Percentiles rank a stretch among this genome's conserved stretches.
Evolutionary conservation across 2,888 invertebrate species (phyloP).

Genomic region (Chaitophorus viminalis): DNA sequence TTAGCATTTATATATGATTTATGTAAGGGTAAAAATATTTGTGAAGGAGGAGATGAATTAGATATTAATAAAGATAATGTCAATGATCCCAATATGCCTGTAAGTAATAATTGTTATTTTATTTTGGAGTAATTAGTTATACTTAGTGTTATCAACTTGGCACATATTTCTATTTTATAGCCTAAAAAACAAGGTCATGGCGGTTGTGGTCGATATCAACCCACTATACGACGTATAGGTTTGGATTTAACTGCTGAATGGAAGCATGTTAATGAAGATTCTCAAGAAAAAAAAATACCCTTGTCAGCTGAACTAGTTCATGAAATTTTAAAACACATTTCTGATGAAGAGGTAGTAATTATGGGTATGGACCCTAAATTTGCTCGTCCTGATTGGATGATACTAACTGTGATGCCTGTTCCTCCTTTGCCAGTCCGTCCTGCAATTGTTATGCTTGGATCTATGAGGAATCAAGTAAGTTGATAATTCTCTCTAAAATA

Average conservation of each 20-base stretch:
- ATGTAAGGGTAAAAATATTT: conserved; percentile 97
- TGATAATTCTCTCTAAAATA: background rate
- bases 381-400: conserved; percentile 99
- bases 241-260: conserved; percentile 96
- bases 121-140: background rate
- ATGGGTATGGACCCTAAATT: conserved; percentile 96
- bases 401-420: conserved; percentile 95
- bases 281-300: conserved; percentile 94
- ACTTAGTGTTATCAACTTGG: background rate
- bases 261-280: conserved; percentile 98
- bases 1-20: conserved; percentile 96
- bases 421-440: conserved; percentile 96
- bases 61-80: conserved; percentile 79
- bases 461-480: conserved; percentile 85
- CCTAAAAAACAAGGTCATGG: conserved; percentile 81
- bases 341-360: conserved; percentile 94
- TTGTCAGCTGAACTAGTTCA: conserved; percentile 95
- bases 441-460: conserved; percentile 99
- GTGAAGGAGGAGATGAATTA: conserved; percentile 99
- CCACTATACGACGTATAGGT: conserved; percentile 87
- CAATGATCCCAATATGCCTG: conserved; percentile 66
- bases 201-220: conserved; percentile 98
- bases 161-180: conserved; percentile 63
- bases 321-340: conserved; percentile 77
- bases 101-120: conserved; percentile 34